phyloP scores from a whole-genome alignment of 1,140 invertebrate species.

The Vollenhovia emeryi region DNA sequence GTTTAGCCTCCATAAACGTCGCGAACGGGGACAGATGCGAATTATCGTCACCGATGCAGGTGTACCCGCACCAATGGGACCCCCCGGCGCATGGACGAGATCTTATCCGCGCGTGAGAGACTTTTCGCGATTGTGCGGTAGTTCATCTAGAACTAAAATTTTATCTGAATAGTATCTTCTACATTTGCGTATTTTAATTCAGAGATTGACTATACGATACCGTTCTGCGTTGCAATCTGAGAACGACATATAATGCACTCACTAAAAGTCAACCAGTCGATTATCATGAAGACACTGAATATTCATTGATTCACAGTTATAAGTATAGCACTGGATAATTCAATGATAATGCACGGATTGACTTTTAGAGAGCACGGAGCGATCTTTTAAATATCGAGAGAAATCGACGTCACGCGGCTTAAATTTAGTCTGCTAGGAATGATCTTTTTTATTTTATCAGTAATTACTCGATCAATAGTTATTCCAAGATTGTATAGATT shows the following conservation, averaged over 20 bases:
- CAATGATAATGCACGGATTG: too few relatives aligned
- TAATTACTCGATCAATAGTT: background rate
- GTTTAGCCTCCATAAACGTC: constrained; percentile 50
- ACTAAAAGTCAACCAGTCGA: too few relatives aligned
- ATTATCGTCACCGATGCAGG: constrained; percentile 12
- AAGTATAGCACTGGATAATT: too few relatives aligned
- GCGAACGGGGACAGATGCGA: constrained; percentile 20
- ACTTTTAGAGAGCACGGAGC: too few relatives aligned
- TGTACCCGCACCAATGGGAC: background rate
- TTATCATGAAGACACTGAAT: too few relatives aligned
- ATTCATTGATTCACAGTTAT: too few relatives aligned
- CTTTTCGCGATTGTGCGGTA: background rate
- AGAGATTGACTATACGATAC: background rate
- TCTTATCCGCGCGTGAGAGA: background rate
- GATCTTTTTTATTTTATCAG: background rate
- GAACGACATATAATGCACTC: background rate
- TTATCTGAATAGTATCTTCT: background rate
- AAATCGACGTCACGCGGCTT: background rate
- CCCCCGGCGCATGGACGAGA: background rate
- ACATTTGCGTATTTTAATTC: background rate
- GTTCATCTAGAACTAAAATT: background rate
- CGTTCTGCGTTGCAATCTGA: background rate
- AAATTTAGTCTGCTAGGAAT: background rate
- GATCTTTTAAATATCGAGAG: background rate
- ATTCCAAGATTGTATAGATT: background rate